phyloP scores from a whole-genome alignment of 2,888 invertebrate genomes.

The Stenchaetothrips biformis region DNA sequence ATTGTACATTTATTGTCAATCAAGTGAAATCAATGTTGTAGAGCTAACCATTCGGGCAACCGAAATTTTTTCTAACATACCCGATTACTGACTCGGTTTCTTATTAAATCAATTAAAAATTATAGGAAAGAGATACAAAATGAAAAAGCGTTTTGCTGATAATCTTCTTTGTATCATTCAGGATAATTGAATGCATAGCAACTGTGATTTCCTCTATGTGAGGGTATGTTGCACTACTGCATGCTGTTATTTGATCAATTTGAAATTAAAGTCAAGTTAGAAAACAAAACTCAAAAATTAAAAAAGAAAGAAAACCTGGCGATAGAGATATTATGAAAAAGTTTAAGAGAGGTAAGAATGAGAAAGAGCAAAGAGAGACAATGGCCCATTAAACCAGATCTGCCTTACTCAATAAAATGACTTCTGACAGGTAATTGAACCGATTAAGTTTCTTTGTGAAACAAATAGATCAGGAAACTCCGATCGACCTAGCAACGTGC shows the following conservation, averaged over 20 bases:
- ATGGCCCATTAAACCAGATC: not conserved
- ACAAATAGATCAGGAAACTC: not conserved
- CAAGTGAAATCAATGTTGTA: constrained; percentile 26
- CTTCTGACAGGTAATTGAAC: not conserved
- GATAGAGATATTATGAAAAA: constrained; percentile 1
- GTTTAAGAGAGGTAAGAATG: constrained; percentile 26
- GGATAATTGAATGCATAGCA: not conserved
- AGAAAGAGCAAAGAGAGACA: constrained; percentile 34
- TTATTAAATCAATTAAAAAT: not conserved
- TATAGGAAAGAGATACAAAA: not conserved
- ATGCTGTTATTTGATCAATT: constrained; percentile 9
- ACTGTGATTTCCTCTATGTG: not conserved
- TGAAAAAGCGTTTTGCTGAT: not conserved
- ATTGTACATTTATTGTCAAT: not conserved
- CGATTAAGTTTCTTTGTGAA: not conserved
- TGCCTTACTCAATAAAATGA: constrained; percentile 8
- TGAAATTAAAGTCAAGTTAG: constrained; percentile 26
- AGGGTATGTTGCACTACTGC: constrained; percentile 23
- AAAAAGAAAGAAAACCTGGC: constrained; percentile 33
- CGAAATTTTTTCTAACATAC: not conserved
- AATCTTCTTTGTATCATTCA: not conserved
- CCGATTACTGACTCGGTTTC: not conserved
- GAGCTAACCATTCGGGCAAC: not conserved
- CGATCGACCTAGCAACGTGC: not conserved
- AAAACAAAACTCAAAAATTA: constrained; percentile 33